Percentiles rank a stretch among this genome's conserved stretches.
These are phyloP conservation scores for Phycodurus eques DNA, from an alignment of 2,113 vertebrate species.

Conservation along the genomic window DNA sequence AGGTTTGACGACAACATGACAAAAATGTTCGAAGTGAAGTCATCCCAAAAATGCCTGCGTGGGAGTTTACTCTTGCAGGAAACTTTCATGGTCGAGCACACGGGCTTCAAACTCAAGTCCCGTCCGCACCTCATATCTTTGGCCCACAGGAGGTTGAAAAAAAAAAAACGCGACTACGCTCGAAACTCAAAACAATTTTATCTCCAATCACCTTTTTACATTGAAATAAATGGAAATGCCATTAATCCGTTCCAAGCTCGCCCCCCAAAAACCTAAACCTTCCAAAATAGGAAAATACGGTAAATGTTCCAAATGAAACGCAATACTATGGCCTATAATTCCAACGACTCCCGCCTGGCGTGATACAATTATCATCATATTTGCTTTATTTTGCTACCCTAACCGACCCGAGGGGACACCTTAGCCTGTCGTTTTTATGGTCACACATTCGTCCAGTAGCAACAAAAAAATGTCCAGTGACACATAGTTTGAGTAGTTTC, in stretches of 20 bases:
- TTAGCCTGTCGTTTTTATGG: constrained; percentile 36
- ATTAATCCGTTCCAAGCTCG: too few relatives aligned
- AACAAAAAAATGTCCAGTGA: constrained; percentile 20
- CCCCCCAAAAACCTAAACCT: too few relatives aligned
- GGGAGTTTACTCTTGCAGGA: not conserved
- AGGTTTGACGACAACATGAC: constrained; percentile 36
- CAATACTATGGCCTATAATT: not conserved
- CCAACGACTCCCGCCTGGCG: not conserved
- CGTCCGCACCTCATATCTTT: too few relatives aligned
- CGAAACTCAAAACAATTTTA: too few relatives aligned
- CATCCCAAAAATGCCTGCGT: not conserved
- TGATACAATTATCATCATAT: constrained; percentile 7
- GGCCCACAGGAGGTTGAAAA: too few relatives aligned
- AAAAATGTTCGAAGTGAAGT: constrained; percentile 1
- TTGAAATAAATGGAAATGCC: too few relatives aligned
- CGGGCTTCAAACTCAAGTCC: not conserved
- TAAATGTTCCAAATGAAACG: not conserved
- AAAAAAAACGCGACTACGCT: too few relatives aligned
- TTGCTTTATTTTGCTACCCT: constrained; percentile 5
- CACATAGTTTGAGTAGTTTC: constrained; percentile 39
- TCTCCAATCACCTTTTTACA: too few relatives aligned
- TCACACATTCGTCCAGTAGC: not conserved
- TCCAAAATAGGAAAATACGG: not conserved
- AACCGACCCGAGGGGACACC: constrained; percentile 18
- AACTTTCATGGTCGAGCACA: not conserved